Conservation (phyloP, 2,888 invertebrate genomes). For the Drosophila anomalata region DNA sequence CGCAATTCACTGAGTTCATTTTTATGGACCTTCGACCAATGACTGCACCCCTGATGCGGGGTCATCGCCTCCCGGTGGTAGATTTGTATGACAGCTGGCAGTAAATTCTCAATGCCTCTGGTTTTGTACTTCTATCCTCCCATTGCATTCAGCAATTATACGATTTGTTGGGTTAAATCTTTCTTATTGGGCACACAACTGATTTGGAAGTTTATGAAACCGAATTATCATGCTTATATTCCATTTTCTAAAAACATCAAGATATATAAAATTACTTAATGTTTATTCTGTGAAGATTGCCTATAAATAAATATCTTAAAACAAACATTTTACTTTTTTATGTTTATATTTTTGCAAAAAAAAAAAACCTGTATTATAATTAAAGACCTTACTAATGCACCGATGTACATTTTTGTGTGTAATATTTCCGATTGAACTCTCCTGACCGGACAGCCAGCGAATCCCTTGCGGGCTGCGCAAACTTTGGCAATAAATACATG, state of each 20-base stretch:
- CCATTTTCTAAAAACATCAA: too few species aligned
- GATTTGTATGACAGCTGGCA: slow-evolving; percentile 4
- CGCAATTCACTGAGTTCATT: slow-evolving; percentile 8
- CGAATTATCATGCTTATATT: neutral
- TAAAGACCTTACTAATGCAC: neutral
- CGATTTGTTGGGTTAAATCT: neutral
- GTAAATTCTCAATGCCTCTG: neutral
- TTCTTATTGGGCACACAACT: neutral
- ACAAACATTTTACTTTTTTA: too few species aligned
- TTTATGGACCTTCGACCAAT: slow-evolving; percentile 15
- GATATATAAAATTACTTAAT: too few species aligned
- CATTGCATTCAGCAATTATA: neutral
- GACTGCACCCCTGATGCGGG: slow-evolving; percentile 8
- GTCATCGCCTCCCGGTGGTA: neutral
- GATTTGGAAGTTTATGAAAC: neutral
- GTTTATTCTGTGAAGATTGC: too few species aligned
- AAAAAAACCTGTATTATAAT: neutral
- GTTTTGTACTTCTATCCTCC: neutral
- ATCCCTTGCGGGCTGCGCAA: slow-evolving; percentile 18
- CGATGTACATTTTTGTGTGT: neutral
- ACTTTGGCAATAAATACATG: slow-evolving; percentile 52
- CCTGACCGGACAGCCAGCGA: slow-evolving; percentile 14
- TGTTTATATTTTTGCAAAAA: too few species aligned
- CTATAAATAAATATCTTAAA: too few species aligned
- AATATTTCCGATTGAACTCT: slow-evolving; percentile 17